phyloP scores from a whole-genome alignment of 2,888 invertebrate genomes.

The Dicyrtomina minuta region DNA sequence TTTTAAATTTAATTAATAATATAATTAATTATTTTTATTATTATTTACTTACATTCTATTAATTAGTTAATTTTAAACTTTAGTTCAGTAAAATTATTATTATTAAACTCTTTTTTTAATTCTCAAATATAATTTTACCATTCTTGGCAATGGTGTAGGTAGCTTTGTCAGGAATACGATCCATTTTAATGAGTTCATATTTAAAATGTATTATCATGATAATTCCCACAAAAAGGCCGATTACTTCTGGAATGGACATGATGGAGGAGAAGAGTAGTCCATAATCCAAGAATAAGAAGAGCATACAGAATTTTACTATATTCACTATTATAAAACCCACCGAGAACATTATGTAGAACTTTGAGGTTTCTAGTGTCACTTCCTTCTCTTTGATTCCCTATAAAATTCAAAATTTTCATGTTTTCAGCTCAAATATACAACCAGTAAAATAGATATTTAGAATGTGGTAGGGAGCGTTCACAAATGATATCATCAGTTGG shows the following conservation, averaged over 20 bases:
- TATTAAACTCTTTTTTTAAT: too few relatives aligned
- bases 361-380: constrained; percentile 4
- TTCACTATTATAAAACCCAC: constrained; percentile 10
- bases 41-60: too few relatives aligned
- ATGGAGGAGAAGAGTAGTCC: constrained; percentile 9
- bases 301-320: constrained; percentile 13
- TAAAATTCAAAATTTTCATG: too few relatives aligned
- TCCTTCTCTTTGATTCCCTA: constrained; percentile 25
- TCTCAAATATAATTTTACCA: constrained; percentile 30
- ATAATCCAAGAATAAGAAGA: constrained; percentile 14
- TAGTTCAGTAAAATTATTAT: too few relatives aligned
- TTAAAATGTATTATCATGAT: not conserved
- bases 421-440: not conserved
- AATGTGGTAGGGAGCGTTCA: too few relatives aligned
- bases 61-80: too few relatives aligned
- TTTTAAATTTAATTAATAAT: too few relatives aligned
- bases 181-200: constrained; percentile 18
- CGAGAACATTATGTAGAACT: constrained; percentile 25
- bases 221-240: not conserved
- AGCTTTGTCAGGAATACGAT: constrained; percentile 6
- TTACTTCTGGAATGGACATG: constrained; percentile 22
- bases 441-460: not conserved
- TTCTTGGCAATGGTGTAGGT: constrained; percentile 24
- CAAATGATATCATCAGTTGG: too few relatives aligned
- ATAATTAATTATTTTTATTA: too few relatives aligned